Base-by-base conservation (phyloP, 2,888 invertebrate genomes). In the Scrobipalpa atriplicella region DNA sequence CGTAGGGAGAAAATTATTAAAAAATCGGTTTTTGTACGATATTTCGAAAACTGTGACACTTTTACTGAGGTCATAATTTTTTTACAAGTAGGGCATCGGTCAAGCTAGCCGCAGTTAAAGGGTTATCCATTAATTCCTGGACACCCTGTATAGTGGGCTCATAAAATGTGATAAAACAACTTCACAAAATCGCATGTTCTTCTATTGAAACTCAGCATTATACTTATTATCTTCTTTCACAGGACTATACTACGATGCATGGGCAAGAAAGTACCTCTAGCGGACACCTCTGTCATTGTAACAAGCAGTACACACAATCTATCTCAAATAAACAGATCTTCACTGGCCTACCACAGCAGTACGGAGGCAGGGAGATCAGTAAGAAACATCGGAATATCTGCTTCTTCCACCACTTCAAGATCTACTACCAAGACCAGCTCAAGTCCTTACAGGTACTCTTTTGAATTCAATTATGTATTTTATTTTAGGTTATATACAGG, bases 341-440 rank as follows among this genome's bases (percentile, higher is more conserved):
- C 97, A 0, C 87, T 97, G 71, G 96, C 97, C 0, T 97, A 97
- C 80, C 95, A 96, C 79, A 94, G 95, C 51, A 94, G 94, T 39
- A 84, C 89, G 0, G 92, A 92, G 68, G 82, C 87, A 11, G 91
- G 90, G 0, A 83, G 88, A 0, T 91, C 87, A 73, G 68, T 92
- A 73, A 79, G 97, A 62, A 96, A 97, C 83, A 96, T 98, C 70
- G 99, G 98, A 41, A 98, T 99, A 75, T 98, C 98, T 11, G 98
- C 98, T 0, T 98, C 98, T 0, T 98, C 98, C 69, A 99, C 98
- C 0, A 99, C 99, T 0, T 98, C 98, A 0, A 93, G 98, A 71
- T 98, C 98, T 39, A 98, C 98, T 0, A 98, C 97, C 62, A 99
- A 98, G 86, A 98, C 98, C 13, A 97, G 97, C 76, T 98, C 98